A percentile compares a stretch with the other conserved stretches of the same genome.
Evolutionary conservation across 2,113 vertebrate genomes (phyloP).

Genomic region (Eonycteris spelaea): DNA sequence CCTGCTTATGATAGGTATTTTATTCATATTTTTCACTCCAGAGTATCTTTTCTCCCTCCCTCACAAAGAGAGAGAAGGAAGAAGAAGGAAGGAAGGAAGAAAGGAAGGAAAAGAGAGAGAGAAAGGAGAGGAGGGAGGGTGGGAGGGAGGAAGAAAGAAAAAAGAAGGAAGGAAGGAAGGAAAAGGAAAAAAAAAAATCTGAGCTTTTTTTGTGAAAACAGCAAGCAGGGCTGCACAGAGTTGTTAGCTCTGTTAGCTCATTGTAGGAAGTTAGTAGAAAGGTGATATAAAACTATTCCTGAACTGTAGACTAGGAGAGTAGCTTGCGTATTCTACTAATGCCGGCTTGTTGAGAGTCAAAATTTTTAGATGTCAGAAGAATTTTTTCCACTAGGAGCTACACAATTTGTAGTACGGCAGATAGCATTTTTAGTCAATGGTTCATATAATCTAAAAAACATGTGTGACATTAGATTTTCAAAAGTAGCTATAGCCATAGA

Average conservation of each 20-base stretch:
- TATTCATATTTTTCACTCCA: constrained; percentile 28
- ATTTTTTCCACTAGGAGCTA: background rate
- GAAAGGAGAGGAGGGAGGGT: too few relatives aligned
- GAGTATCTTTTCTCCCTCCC: background rate
- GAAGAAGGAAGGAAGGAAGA: too few relatives aligned
- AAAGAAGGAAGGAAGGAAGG: too few relatives aligned
- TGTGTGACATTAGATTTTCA: constrained; percentile 24
- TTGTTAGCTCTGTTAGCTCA: background rate
- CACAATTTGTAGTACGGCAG: background rate
- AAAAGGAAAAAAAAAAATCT: background rate
- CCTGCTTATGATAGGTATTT: background rate
- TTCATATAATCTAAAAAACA: constrained; percentile 2
- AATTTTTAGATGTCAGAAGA: background rate
- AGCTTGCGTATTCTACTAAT: background rate
- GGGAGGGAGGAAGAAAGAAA: too few relatives aligned
- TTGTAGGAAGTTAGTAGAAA: constrained; percentile 13
- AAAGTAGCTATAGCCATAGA: background rate
- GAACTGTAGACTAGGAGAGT: background rate
- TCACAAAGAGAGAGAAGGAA: too few relatives aligned
- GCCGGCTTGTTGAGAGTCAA: background rate
- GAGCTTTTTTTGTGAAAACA: background rate
- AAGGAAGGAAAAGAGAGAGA: too few relatives aligned
- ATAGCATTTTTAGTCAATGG: constrained; percentile 1
- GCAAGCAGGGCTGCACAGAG: background rate
- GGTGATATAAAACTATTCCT: background rate